Evolutionary conservation across 2,113 vertebrate species (phyloP).

Genomic region (Anhinga rufa): DNA sequence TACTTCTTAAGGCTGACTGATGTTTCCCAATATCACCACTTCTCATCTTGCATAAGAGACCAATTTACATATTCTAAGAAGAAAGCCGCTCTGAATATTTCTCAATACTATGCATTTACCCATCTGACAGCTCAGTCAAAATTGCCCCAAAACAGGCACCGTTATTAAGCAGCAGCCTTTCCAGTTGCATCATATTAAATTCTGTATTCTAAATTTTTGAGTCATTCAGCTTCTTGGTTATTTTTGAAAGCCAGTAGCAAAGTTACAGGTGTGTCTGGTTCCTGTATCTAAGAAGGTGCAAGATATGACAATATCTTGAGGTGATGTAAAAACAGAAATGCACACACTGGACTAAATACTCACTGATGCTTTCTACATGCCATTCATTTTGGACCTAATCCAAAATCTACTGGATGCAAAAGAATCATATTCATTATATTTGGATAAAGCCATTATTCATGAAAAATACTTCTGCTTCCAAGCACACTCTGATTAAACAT

Average conservation of each 20-base stretch:
- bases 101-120: not conserved
- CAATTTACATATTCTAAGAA: not conserved
- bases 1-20: not conserved
- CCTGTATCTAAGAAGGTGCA: not conserved
- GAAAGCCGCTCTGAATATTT: not conserved
- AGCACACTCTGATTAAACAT: not conserved
- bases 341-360: not conserved
- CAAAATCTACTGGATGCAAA: not conserved
- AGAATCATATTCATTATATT: not conserved
- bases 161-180: not conserved
- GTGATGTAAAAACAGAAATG: not conserved
- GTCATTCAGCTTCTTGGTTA: rapidly evolving
- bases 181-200: not conserved
- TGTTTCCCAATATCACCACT: not conserved
- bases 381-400: not conserved
- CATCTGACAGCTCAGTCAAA: not conserved
- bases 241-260: not conserved
- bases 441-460: not conserved
- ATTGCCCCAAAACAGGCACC: not conserved
- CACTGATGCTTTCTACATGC: not conserved
- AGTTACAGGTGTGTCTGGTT: not conserved
- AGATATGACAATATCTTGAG: not conserved
- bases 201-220: not conserved
- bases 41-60: not conserved
- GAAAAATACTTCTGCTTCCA: not conserved